phyloP scores from a whole-genome alignment of 1,140 invertebrate genomes.

The Drosophila busckii region DNA sequence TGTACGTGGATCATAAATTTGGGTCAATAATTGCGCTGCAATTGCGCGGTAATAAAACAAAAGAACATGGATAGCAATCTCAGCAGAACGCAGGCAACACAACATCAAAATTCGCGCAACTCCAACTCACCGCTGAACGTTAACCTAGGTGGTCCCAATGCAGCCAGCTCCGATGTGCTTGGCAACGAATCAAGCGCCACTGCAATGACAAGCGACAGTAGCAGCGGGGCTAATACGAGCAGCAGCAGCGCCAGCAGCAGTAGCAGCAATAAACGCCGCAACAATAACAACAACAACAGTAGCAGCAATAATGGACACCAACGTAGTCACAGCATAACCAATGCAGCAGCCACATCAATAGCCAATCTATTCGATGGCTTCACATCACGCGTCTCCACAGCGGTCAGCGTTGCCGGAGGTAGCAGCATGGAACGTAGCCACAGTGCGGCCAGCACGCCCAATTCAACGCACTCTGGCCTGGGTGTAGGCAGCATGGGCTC shows the following conservation, averaged over 20 bases:
- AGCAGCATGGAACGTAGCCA: slow-evolving; percentile 52
- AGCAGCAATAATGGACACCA: slow-evolving; percentile 44
- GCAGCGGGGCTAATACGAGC: too few relatives aligned
- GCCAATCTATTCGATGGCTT: slow-evolving; percentile 70
- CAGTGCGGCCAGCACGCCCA: slow-evolving; percentile 63
- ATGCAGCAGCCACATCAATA: slow-evolving; percentile 64
- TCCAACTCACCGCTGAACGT: slow-evolving; percentile 48
- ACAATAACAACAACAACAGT: slow-evolving; percentile 26
- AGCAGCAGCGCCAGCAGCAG: slow-evolving; percentile 1
- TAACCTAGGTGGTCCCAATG: slow-evolving; percentile 55
- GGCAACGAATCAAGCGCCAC: slow-evolving; percentile 4
- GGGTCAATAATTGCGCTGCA: slow-evolving; percentile 43
- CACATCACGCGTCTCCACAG: slow-evolving; percentile 61
- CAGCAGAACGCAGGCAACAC: slow-evolving; percentile 34
- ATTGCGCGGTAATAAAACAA: slow-evolving; percentile 34
- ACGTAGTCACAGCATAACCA: slow-evolving; percentile 64
- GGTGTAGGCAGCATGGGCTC: slow-evolving; percentile 52
- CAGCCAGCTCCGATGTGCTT: slow-evolving; percentile 40
- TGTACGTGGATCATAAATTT: slow-evolving; percentile 36
- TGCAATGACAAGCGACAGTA: slow-evolving; percentile 14
- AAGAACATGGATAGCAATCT: slow-evolving; percentile 32
- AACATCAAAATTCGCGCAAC: slow-evolving; percentile 49
- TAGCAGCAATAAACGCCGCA: slow-evolving; percentile 4
- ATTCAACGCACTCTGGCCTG: slow-evolving; percentile 50
- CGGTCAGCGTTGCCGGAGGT: slow-evolving; percentile 51